Evolutionary conservation across 2,113 vertebrate species (phyloP).

Genomic region (Petrocephalus microphthalmus): DNA sequence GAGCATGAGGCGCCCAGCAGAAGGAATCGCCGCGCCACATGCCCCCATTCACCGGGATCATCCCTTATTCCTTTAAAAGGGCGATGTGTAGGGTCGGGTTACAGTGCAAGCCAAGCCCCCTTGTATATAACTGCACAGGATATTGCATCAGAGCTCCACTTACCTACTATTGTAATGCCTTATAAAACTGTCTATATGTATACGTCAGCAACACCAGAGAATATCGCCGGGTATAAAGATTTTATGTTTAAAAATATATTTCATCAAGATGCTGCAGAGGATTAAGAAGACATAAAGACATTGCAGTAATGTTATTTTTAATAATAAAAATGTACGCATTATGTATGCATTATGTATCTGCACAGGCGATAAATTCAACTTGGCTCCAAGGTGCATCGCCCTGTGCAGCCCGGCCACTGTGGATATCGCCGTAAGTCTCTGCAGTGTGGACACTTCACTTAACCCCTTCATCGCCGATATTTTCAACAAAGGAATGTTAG

Average conservation of each 20-base stretch:
- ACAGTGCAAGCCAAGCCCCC: conserved; percentile 50
- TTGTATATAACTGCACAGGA: conserved; percentile 47
- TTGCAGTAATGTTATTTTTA: not conserved
- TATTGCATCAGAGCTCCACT: conserved; percentile 50
- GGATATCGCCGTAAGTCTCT: not conserved
- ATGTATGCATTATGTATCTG: not conserved
- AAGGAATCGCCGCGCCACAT: conserved; percentile 32
- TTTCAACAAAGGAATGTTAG: not conserved
- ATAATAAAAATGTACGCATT: not conserved
- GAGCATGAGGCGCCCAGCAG: conserved; percentile 38
- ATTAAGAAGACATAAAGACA: not conserved
- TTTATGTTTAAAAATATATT: not conserved
- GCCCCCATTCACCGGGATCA: conserved; percentile 59
- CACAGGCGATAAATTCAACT: not conserved
- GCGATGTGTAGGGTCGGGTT: conserved; percentile 57
- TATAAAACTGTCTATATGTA: conserved; percentile 24
- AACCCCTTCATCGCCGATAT: not conserved
- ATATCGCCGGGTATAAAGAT: not conserved
- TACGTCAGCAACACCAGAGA: not conserved
- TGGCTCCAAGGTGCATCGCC: not conserved
- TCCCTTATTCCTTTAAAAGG: conserved; percentile 68
- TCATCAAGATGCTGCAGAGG: not conserved
- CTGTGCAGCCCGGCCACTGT: not conserved
- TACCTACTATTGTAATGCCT: conserved; percentile 37
- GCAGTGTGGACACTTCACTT: not conserved